A percentile compares a stretch with the other conserved stretches of the same genome.
These are phyloP conservation scores for Peromyscus eremicus DNA, from an alignment of 2,797 vertebrate species.

Conservation along the genomic window DNA sequence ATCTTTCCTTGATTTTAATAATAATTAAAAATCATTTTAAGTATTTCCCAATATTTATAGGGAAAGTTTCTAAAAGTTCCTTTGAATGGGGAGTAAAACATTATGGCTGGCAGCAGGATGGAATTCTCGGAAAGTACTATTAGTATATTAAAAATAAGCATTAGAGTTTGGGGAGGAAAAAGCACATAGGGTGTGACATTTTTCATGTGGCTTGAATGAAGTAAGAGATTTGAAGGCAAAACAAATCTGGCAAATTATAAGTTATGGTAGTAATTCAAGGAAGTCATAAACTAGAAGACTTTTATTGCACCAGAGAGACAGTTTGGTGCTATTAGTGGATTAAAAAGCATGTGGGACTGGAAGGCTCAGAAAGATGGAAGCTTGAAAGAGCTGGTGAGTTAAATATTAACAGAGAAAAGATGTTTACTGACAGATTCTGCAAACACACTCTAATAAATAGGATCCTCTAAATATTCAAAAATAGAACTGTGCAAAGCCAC, in stretches of 20 bases:
- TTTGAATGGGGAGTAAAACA: constrained; percentile 79
- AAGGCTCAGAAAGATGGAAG: constrained; percentile 86
- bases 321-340: constrained; percentile 87
- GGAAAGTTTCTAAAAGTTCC: constrained; percentile 80
- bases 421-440: constrained; percentile 87
- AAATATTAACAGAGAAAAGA: constrained; percentile 91
- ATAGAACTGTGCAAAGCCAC: constrained; percentile 81
- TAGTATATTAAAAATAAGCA: constrained; percentile 85
- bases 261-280: constrained; percentile 90
- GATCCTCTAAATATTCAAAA: constrained; percentile 76
- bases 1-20: constrained; percentile 57
- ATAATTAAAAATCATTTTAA: constrained; percentile 53
- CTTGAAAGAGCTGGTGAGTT: constrained; percentile 89
- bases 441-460: constrained; percentile 85
- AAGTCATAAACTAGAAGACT: constrained; percentile 89
- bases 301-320: constrained; percentile 89
- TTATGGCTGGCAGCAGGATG: constrained; percentile 75
- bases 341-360: constrained; percentile 89
- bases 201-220: constrained; percentile 86
- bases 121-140: constrained; percentile 80
- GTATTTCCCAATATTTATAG: constrained; percentile 76
- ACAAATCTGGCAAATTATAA: constrained; percentile 88
- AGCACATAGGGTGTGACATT: constrained; percentile 74
- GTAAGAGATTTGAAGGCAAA: constrained; percentile 88
- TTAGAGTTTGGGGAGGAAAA: constrained; percentile 85